A percentile compares a stretch with the other conserved stretches of the same genome.
Evolutionary conservation across 2,797 vertebrate species (phyloP).

Genomic region (Triplophysa yarkandensis): DNA sequence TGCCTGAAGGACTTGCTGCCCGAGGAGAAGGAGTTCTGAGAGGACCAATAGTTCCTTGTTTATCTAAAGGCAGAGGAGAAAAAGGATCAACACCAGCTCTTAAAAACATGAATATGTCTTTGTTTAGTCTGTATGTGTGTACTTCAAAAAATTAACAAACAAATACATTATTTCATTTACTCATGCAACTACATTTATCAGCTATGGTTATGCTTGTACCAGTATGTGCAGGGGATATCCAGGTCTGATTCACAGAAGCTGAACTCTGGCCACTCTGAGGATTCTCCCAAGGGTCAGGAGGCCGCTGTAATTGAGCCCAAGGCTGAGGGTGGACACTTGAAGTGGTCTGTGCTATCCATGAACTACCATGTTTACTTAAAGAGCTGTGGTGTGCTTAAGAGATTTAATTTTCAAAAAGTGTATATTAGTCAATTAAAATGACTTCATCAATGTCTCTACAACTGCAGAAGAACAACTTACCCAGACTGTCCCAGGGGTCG

Average conservation of each 20-base stretch:
- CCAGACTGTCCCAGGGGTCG: slow-evolving; percentile 76
- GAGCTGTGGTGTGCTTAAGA: slow-evolving; percentile 61
- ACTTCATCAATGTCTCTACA: too few relatives aligned
- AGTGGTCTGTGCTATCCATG: slow-evolving; percentile 71
- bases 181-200: neutral
- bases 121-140: neutral
- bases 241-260: slow-evolving; percentile 51
- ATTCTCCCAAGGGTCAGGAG: slow-evolving; percentile 70
- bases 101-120: neutral
- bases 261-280: slow-evolving; percentile 54
- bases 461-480: slow-evolving; percentile 58
- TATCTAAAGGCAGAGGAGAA: slow-evolving; percentile 54
- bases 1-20: slow-evolving; percentile 75
- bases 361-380: slow-evolving; percentile 54
- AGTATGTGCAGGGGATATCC: slow-evolving; percentile 61
- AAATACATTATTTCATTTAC: neutral
- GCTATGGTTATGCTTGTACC: slow-evolving; percentile 56
- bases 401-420: too few relatives aligned
- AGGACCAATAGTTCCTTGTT: slow-evolving; percentile 40
- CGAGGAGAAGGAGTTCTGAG: slow-evolving; percentile 52
- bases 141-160: neutral
- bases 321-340: slow-evolving; percentile 68
- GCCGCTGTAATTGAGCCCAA: slow-evolving; percentile 65
- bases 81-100: slow-evolving; percentile 69
- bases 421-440: too few relatives aligned